phyloP scores from a whole-genome alignment of 35 echinoderm and acorn worm species.

The Lytechinus pictus region DNA sequence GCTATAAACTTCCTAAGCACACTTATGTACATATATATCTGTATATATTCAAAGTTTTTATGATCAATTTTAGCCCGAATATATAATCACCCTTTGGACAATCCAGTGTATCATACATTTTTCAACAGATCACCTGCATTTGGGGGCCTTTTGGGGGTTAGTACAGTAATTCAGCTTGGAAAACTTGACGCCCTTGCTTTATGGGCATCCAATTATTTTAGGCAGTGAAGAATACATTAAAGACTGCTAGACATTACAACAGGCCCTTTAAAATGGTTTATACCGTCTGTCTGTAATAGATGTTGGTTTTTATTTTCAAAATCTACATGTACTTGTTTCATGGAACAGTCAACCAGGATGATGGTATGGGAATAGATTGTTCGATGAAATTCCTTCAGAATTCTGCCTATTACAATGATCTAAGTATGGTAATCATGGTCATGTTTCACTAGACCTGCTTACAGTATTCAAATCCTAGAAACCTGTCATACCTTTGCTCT shows the following conservation, averaged over 20 bases:
- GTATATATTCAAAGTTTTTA: constrained; percentile 15
- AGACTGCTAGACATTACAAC: not conserved
- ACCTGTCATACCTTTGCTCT: too few species aligned
- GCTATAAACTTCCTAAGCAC: not conserved
- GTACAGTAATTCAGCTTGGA: not conserved
- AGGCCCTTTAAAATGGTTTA: not conserved
- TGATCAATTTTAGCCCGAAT: not conserved
- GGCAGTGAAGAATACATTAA: not conserved
- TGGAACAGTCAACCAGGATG: too few species aligned
- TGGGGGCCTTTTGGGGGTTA: not conserved
- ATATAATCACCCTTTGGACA: not conserved
- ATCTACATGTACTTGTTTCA: too few species aligned
- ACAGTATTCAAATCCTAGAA: too few species aligned
- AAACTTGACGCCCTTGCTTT: not conserved
- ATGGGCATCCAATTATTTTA: not conserved
- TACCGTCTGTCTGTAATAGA: too few species aligned
- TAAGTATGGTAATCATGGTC: too few species aligned
- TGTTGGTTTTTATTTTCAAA: too few species aligned
- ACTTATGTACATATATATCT: constrained; percentile 8
- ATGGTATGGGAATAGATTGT: too few species aligned
- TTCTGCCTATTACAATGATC: too few species aligned
- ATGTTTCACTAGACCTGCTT: too few species aligned
- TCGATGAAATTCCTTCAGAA: too few species aligned
- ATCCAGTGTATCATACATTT: not conserved
- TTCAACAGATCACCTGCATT: not conserved